Conservation (phyloP, 92 coral and sea anemone genomes). For the Isaurus tuberculatus region DNA sequence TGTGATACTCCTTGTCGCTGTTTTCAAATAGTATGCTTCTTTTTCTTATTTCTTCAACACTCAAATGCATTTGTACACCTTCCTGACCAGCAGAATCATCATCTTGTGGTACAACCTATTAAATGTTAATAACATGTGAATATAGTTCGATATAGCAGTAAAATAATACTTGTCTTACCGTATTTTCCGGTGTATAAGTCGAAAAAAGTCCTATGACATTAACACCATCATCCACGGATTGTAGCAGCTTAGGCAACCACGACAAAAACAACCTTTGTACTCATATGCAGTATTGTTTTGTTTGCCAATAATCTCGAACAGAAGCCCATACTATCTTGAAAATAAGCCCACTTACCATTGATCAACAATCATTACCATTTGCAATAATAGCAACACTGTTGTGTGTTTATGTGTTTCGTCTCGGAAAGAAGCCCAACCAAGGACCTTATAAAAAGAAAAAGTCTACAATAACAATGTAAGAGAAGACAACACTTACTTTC, state of each 20-base stretch:
- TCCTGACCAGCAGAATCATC: slow-evolving; percentile 13
- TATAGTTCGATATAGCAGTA: neutral
- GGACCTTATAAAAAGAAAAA: neutral
- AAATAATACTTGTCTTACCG: neutral
- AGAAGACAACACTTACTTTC: slow-evolving; percentile 3
- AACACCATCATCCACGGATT: neutral
- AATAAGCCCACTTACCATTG: neutral
- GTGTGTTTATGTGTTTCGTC: neutral
- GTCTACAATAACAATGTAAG: neutral
- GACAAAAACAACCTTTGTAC: neutral
- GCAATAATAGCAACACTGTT: neutral
- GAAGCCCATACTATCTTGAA: neutral
- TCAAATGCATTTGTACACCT: slow-evolving; percentile 14
- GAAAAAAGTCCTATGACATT: neutral
- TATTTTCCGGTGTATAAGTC: neutral
- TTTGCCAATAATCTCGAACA: neutral
- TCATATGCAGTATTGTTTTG: neutral
- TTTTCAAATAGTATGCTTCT: slow-evolving; percentile 13
- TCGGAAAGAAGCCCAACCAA: slow-evolving; percentile 1
- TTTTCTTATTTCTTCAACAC: slow-evolving; percentile 10
- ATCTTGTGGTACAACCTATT: slow-evolving; percentile 12
- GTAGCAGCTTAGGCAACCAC: neutral
- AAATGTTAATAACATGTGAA: slow-evolving; percentile 9
- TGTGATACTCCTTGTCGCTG: slow-evolving; percentile 9
- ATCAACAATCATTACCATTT: neutral